Conservation (phyloP, 2,888 invertebrate species). For the Tipula vernalis region DNA sequence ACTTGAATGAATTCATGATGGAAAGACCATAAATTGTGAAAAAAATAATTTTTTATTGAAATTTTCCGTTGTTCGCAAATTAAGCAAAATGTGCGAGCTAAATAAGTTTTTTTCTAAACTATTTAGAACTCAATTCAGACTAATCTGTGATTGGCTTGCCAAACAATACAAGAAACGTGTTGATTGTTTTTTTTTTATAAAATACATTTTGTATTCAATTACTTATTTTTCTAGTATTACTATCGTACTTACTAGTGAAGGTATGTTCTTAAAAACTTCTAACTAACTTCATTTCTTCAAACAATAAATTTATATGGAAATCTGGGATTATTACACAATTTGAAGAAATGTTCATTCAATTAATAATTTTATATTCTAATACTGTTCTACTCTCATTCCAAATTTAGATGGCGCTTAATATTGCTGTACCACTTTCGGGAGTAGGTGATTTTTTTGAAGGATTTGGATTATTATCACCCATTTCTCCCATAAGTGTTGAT, state of each 20-base stretch:
- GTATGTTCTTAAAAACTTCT: background rate
- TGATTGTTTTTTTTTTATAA: background rate
- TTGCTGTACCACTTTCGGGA: conserved; percentile 46
- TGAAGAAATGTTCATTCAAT: background rate
- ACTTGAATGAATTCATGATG: background rate
- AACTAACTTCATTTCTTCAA: background rate
- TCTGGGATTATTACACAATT: background rate
- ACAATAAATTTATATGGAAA: background rate
- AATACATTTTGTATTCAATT: background rate
- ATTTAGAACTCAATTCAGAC: conserved; percentile 5
- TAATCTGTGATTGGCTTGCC: background rate
- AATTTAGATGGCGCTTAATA: conserved; percentile 47
- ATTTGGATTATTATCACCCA: conserved; percentile 22
- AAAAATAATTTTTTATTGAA: background rate
- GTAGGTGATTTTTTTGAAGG: conserved; percentile 15
- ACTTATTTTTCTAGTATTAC: background rate
- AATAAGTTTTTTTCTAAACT: background rate
- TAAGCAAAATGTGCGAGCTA: background rate
- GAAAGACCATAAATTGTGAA: background rate
- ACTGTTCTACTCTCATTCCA: background rate
- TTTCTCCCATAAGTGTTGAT: conserved; percentile 21
- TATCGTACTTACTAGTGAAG: background rate
- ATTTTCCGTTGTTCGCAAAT: background rate
- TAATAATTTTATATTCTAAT: background rate
- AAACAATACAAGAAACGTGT: background rate